Conservation (phyloP, 1,140 invertebrate genomes). For the Cotesia glomerata region DNA sequence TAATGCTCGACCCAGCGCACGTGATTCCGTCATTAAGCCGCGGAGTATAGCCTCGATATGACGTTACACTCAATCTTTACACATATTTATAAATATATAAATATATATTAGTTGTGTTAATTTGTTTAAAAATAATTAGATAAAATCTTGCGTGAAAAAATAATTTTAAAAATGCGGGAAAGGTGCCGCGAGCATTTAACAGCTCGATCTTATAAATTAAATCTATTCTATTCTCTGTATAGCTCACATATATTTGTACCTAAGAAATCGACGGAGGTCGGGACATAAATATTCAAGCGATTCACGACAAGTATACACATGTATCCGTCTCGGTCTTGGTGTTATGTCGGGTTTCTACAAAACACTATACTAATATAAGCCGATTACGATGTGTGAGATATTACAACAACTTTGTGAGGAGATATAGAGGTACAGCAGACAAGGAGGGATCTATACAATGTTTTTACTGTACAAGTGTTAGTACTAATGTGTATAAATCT, state of each 20-base stretch:
- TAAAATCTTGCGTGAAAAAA: no score
- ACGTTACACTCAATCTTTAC: no score
- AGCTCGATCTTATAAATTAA: slow-evolving; percentile 52
- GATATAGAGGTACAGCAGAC: no score
- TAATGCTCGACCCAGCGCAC: neutral
- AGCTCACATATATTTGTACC: slow-evolving; percentile 22
- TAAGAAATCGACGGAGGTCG: slow-evolving; percentile 39
- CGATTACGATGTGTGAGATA: no score
- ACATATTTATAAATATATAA: no score
- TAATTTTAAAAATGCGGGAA: neutral
- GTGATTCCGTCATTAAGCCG: slow-evolving; percentile 29
- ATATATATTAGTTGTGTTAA: no score
- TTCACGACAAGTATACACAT: slow-evolving; percentile 46
- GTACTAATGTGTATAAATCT: no score
- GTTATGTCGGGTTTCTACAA: slow-evolving; percentile 25
- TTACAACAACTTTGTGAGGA: no score
- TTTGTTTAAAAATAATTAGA: no score
- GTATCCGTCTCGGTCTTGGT: slow-evolving; percentile 32
- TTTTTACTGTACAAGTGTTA: no score
- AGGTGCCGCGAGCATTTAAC: slow-evolving; percentile 35
- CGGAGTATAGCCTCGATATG: neutral
- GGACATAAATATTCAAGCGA: slow-evolving; percentile 53
- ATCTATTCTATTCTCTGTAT: slow-evolving; percentile 47
- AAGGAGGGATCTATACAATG: no score
- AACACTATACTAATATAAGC: slow-evolving; percentile 9